These are phyloP conservation scores for Vireo griseus DNA, from an alignment of 2,797 vertebrate genomes.

Conservation along the genomic window DNA sequence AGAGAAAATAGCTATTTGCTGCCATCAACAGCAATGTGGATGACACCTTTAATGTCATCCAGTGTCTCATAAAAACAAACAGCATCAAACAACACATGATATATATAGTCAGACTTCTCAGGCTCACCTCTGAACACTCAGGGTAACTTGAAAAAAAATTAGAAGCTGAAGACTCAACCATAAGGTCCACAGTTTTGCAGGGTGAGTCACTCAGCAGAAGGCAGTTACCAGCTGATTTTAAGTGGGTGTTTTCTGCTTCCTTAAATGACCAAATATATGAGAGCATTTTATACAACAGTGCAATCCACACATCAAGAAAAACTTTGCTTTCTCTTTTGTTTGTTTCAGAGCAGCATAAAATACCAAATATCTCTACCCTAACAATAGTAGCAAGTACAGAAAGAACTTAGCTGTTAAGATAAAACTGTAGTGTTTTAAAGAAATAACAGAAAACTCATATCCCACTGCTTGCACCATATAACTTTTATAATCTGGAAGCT, in stretches of 20 bases:
- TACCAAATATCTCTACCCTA: neutral
- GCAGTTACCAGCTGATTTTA: constrained; percentile 52
- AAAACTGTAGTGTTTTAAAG: neutral
- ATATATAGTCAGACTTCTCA: neutral
- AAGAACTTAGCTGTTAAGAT: neutral
- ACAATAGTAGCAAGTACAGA: neutral
- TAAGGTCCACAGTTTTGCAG: neutral
- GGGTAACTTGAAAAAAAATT: neutral
- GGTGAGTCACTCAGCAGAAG: constrained; percentile 32
- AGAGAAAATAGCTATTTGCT: neutral
- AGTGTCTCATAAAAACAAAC: constrained; percentile 1
- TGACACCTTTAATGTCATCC: neutral
- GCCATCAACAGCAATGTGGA: neutral
- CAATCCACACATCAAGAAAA: neutral
- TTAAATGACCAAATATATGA: constrained; percentile 15
- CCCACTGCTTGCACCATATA: neutral
- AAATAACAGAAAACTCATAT: neutral
- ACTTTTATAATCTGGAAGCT: neutral
- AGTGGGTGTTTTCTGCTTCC: constrained; percentile 20
- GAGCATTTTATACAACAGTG: neutral
- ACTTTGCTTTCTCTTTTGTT: neutral
- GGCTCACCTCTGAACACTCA: neutral
- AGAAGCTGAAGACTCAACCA: constrained; percentile 9
- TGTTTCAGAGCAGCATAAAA: neutral
- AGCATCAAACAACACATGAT: neutral